Evolutionary conservation across 1,140 invertebrate genomes (phyloP), one percentile per base, ranked within the genome.

Genomic region (Temnothorax longispinosus): DNA sequence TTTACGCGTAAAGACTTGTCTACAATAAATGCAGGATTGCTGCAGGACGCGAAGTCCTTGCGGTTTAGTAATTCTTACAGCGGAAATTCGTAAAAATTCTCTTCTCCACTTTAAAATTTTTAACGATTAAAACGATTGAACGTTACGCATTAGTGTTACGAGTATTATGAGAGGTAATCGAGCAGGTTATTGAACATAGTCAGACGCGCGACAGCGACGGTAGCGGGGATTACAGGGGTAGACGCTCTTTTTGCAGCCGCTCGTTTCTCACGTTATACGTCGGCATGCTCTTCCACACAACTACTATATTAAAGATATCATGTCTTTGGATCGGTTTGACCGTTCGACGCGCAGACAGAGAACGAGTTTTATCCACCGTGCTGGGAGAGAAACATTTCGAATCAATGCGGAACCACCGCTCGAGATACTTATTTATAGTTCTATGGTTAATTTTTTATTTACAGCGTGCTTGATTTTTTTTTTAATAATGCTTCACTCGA

Each of bases 191-290:
- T 67, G 77, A 81, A 71, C 21, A 56, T 50, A 69, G 27, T 27
- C 27, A 27, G 74, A 32, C 56, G 69, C 52, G 65, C 65, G 78
- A 81, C 65, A 81, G 38, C 21, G 4, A 32, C 35, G 38, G 35
- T 56, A 32, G 50, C 35, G 50, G 35, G 60, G 44, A 80, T 80
- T 67, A 67, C 41, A 38, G 41, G 13, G 35, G 38, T 41, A 76
- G 47, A 69, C 47, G 64, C 35, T 21, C 47, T 54, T 67, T 38
- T 80, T 81, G 65, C 78, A 81, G 65, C 64, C 65, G 78, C 50
- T 71, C 65, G 21, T 81, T 81, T 81, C 78, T 81, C 78, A 81
- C 78, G 78, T 81, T 58, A 35, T 81, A 71, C 44, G 78, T 81
- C 78, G 67, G 78, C 78, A 32, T 56, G 50, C 21, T 81, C 77